Base-by-base conservation (phyloP, 2,797 vertebrate species). In the Macroramphosus scolopax region DNA sequence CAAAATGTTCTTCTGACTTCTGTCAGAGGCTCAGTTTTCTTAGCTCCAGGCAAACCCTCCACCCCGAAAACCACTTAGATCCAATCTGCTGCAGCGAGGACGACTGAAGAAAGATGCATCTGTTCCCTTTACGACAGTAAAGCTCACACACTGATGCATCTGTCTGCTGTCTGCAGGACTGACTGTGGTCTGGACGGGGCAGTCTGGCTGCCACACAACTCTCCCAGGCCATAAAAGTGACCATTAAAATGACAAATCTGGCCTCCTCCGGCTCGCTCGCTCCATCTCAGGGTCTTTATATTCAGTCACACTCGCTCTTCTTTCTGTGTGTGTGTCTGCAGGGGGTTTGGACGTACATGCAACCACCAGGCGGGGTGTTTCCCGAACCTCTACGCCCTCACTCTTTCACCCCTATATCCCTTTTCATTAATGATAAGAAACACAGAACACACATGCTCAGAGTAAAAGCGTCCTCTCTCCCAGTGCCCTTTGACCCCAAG, bases 221-320 rank as follows among this genome's bases (percentile, higher is more conserved):
- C 77, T 70, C 69, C 36, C 59, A 15, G 49, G 48, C 66, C 39
- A 6, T 87, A 85, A 86, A 86, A 87, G 63, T 68, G 68, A 62
- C 82, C 72, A 82, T 89, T 87, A 88, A 82, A 78, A 75, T 87
- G 78, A 89, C 52, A 51, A 68, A 85, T 79, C 30, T 44, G 43
- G 39, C 53, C 38, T 52, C 37, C 30, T 22, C 36, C 16, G 42
- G 25, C 38, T 60, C 63, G 33, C 5, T 56, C 39, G 48, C 39
- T 43, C 22, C 20, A 3, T 44, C 37, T 20, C 37, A 50, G n/a
- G 9, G 13, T 49, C 35, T 32, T 44, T 56, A 34, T 68, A 32
- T 28, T 26, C 44, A 1, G 32, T 14, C 42, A 24, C 49, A 8
- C 12, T 43, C 42, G 25, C 29, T n/a, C n/a, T n/a, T n/a, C n/a